phyloP scores from a whole-genome alignment of 2,113 vertebrate species.

The Scalopus aquaticus region DNA sequence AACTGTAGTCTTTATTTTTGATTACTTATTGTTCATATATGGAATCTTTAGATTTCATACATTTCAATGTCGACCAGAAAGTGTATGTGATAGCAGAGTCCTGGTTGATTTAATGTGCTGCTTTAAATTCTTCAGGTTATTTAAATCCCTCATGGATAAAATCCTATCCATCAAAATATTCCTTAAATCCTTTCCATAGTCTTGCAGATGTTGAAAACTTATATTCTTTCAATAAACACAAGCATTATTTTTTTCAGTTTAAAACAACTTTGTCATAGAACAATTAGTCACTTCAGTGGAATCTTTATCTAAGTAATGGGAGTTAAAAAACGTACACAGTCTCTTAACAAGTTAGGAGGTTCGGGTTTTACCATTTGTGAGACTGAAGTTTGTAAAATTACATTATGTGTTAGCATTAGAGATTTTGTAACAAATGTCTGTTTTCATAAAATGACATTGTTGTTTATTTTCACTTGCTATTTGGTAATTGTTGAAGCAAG shows the following conservation, averaged over 20 bases:
- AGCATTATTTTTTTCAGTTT: background rate
- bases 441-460: background rate
- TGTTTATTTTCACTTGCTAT: background rate
- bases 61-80: conserved; percentile 14
- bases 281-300: background rate
- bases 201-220: background rate
- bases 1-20: conserved; percentile 15
- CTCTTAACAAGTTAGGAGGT: background rate
- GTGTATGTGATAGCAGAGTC: conserved; percentile 11
- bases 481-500: background rate
- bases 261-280: background rate
- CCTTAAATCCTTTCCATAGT: background rate
- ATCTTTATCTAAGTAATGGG: background rate
- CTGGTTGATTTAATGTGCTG: conserved; percentile 37
- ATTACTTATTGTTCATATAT: conserved; percentile 23
- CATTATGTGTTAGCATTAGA: background rate
- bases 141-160: conserved; percentile 43
- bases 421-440: background rate
- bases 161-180: background rate
- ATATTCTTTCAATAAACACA: background rate
- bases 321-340: conserved; percentile 20
- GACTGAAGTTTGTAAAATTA: background rate
- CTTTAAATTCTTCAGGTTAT: conserved; percentile 42
- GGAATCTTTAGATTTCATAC: conserved; percentile 9
- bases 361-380: background rate